Conservation (phyloP, 1,140 invertebrate species). For the Drepana arcuata region DNA sequence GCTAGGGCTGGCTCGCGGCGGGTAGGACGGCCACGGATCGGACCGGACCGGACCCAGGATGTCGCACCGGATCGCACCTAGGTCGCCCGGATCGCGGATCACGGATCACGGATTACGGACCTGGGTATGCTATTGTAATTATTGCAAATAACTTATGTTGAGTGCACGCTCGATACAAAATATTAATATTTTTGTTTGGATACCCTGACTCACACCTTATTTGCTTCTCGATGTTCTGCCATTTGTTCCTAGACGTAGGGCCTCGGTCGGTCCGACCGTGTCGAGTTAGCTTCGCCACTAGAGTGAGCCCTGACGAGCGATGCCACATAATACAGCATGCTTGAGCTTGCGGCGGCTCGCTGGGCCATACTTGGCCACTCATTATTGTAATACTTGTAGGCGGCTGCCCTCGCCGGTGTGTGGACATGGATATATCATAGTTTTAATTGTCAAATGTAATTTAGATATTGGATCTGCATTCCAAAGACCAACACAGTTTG, state of each 20-base stretch:
- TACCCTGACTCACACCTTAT: constrained; percentile 51
- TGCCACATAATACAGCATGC: not conserved
- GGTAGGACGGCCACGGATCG: constrained; percentile 19
- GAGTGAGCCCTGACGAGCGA: constrained; percentile 13
- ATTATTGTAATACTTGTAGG: no score
- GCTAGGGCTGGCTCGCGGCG: constrained; percentile 20
- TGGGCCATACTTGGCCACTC: not conserved
- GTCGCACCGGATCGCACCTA: constrained; percentile 31
- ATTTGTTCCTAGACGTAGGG: constrained; percentile 25
- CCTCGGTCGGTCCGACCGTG: constrained; percentile 11
- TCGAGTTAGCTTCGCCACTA: constrained; percentile 33
- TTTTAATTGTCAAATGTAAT: constrained; percentile 45
- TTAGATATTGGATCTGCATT: constrained; percentile 59
- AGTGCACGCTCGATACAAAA: constrained; percentile 54
- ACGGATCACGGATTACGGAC: constrained; percentile 37
- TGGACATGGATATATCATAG: constrained; percentile 37
- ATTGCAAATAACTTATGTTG: constrained; percentile 58
- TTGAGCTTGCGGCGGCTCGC: not conserved
- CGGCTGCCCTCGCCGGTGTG: no score
- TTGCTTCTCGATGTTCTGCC: constrained; percentile 49
- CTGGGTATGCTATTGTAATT: constrained; percentile 63
- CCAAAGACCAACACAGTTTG: constrained; percentile 63
- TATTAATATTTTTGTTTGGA: constrained; percentile 51
- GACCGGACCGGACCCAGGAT: constrained; percentile 21
- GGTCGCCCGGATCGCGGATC: no score